A percentile compares a stretch with the other conserved stretches of the same genome.
Conservation (phyloP, 2,888 invertebrate genomes). For the Mythimna lalbum region DNA sequence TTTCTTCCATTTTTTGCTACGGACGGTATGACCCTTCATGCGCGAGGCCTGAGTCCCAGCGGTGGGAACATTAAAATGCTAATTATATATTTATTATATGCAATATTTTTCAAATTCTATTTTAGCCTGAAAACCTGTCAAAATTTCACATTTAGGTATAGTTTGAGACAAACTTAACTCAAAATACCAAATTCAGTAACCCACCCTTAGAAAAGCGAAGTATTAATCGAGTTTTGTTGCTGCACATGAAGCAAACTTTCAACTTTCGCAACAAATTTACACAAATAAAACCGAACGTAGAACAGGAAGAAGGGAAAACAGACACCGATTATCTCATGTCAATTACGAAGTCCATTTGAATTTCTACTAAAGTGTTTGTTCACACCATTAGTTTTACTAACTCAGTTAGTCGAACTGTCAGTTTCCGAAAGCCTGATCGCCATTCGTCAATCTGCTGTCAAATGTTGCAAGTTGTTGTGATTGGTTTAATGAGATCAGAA, state of each 20-base stretch:
- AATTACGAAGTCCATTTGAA: conserved; percentile 12
- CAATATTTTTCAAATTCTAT: too few relatives aligned
- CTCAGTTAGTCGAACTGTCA: conserved; percentile 10
- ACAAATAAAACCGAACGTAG: background rate
- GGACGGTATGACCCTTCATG: too few relatives aligned
- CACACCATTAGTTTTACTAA: conserved; percentile 4
- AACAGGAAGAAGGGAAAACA: conserved; percentile 5
- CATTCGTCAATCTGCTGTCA: conserved; percentile 13
- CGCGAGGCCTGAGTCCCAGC: too few relatives aligned
- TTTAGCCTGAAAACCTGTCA: too few relatives aligned
- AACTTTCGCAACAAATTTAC: background rate
- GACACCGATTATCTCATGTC: conserved; percentile 4
- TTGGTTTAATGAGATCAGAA: conserved; percentile 18
- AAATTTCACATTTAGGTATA: too few relatives aligned
- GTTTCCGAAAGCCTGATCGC: background rate
- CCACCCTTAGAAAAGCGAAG: background rate
- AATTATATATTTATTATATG: too few relatives aligned
- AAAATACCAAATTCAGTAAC: too few relatives aligned
- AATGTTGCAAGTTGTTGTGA: conserved; percentile 8
- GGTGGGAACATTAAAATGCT: too few relatives aligned
- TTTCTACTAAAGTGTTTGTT: conserved; percentile 13
- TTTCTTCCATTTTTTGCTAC: too few relatives aligned
- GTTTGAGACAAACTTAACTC: background rate
- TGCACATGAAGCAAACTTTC: background rate
- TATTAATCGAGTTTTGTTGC: background rate